Evolutionary conservation across 2,113 vertebrate species (phyloP).

Genomic region (Solenodon paradoxus): DNA sequence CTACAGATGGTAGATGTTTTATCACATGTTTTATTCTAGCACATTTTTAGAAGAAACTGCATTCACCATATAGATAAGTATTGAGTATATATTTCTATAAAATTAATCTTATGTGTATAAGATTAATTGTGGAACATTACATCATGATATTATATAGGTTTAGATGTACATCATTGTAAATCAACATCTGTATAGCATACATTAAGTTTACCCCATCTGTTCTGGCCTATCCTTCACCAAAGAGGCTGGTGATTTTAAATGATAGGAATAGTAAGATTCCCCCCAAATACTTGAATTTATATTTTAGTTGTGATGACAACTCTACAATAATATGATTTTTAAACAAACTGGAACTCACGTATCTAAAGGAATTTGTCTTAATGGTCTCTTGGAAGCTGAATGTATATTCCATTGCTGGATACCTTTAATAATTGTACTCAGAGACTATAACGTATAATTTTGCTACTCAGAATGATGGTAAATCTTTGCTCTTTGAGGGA

Average conservation of each 20-base stretch:
- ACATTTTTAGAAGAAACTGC: background rate
- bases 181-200: too few relatives aligned
- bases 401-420: background rate
- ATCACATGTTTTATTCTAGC: background rate
- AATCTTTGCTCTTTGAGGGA: background rate
- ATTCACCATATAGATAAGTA: background rate
- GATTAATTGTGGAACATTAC: too few relatives aligned
- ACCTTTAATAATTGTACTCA: background rate
- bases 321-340: background rate
- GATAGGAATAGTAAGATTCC: background rate
- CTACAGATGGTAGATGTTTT: background rate
- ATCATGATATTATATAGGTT: too few relatives aligned
- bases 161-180: too few relatives aligned
- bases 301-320: background rate
- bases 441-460: background rate
- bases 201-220: too few relatives aligned
- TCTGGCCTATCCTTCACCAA: too few relatives aligned
- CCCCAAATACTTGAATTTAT: background rate
- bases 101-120: background rate
- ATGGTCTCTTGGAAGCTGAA: background rate
- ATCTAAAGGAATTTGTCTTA: background rate
- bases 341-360: background rate
- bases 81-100: background rate
- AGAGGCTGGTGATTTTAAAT: slow-evolving; percentile 15
- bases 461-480: background rate